Conservation (phyloP, 2,888 invertebrate genomes). For the Yponomeuta malinellus region DNA sequence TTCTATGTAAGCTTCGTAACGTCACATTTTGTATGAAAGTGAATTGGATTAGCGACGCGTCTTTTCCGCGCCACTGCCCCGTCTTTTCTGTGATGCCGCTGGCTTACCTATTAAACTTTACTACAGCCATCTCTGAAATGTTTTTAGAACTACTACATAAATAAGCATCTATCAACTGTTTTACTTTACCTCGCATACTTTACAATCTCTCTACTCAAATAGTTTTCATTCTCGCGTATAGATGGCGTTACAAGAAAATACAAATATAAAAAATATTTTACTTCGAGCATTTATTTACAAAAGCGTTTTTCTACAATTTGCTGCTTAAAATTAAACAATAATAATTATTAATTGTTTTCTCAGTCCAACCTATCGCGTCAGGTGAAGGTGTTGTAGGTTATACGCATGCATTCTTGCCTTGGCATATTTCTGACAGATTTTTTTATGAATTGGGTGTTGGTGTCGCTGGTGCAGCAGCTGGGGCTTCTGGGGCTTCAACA, state of each 20-base stretch:
- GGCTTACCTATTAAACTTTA: neutral
- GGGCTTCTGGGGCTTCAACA: neutral
- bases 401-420: too few relatives aligned
- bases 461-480: neutral
- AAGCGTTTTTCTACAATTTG: slow-evolving; percentile 10
- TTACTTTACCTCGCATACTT: neutral
- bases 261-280: slow-evolving; percentile 3
- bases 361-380: neutral
- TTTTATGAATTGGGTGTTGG: neutral
- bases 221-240: neutral
- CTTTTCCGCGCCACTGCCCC: too few relatives aligned
- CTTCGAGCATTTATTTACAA: slow-evolving; percentile 10
- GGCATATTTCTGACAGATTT: neutral
- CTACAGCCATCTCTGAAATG: neutral
- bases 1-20: too few relatives aligned
- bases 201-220: neutral
- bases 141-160: neutral
- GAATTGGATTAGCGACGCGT: too few relatives aligned
- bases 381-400: neutral
- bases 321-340: slow-evolving; percentile 1
- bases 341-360: neutral
- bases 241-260: neutral
- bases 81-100: too few relatives aligned
- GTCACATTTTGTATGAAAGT: too few relatives aligned
- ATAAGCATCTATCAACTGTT: neutral